Base-by-base conservation (phyloP, 64 coral and sea anemone species). In the Stichodactyla mertensii region DNA sequence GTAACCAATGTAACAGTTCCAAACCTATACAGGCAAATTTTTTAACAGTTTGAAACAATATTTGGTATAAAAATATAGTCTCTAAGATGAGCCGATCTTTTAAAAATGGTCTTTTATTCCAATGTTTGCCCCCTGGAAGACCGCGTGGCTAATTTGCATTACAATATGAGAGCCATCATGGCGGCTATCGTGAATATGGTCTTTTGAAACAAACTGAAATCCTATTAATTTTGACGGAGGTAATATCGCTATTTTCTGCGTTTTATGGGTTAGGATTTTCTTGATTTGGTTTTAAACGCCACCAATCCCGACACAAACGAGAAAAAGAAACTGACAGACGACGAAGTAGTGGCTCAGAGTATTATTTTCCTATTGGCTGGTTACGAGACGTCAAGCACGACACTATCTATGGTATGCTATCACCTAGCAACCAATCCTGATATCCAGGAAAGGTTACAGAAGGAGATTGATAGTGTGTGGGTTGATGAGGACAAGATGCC, bases 401-500 rank as follows among this genome's bases (percentile, higher is more conserved):
- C 88, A 19, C 54, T 89, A 52, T 36, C 60, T 55, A 77, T 84
- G 23, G 15, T 61, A 14, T 70, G 58, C 55, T 85, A 89, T 85
- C 52, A 70, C 64, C 23, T 89, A 31, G 88, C 88, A 22, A 77
- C 64, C 16, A 83, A 89, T 24, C 88, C 88, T 89, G 81, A 85
- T 6, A 45, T 89, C 13, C 88, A 89, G 82, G 61, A 74, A 77
- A 89, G 69, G 55, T 57, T 89, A 19, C 81, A 84, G 62, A 28
- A 74, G n/a, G 88, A 89, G 55, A 89, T 89, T 74, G 88, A 89
- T 36, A 84, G 62, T 16, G 88, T 89, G 4, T 89, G 88, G 61
- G 18, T 53, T 57, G 64, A 89, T 57, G 82, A 84, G 11, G 82
- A 83, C 80, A 71, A 89, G 57, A 84, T 89, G 88, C 88, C 88